Base-by-base conservation (phyloP, 2,797 vertebrate genomes). In the Enteromius thamalakanensis region DNA sequence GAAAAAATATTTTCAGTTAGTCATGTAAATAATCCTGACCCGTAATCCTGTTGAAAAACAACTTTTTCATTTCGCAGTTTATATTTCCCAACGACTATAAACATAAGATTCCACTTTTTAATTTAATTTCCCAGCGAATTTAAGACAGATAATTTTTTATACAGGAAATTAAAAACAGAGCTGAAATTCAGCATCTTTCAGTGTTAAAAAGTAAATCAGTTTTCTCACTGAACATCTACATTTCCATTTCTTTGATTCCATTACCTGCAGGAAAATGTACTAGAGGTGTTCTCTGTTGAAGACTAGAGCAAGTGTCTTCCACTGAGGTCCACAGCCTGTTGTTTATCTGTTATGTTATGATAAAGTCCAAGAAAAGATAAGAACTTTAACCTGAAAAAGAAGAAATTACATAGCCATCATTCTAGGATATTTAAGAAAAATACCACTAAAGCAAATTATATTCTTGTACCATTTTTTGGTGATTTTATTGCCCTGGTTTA, bases 331-430 rank as follows among this genome's bases (percentile, higher is more conserved):
- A 23, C 53, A 9, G 12, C 55, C 42, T 80, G 51, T 60, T 80
- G 34, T 60, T 71, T 47, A 49, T 72, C 40, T 37, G 68, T 26
- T 65, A 51, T 65, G 42, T 14, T 23, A 62, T 47, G 8, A 58
- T 21, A 45, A 23, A 65, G 32, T 26, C 23, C 45, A 6, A 74
- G 29, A 72, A 74, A 72, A 49, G 19, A 62, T n/a, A 47, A 8
- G 23, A 68, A 32, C 23, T 23, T 7, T 62, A 37, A 74, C 58
- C 58, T 81, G 80, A 26, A 53, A 81, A 81, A 71, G 11, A 72
- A 74, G 34, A 76, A 60, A 72, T 45, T 10, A 47, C 2, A 69
- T 40, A 15, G 32, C 21, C 45, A 40, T 68, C n/a, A 79, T 8
- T 40, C 14, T 37, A 37, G 40, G 14, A 77, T 45, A 77, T 62